Base-by-base conservation (phyloP, 2,888 invertebrate species). In the Flabesymbios commensalis region DNA sequence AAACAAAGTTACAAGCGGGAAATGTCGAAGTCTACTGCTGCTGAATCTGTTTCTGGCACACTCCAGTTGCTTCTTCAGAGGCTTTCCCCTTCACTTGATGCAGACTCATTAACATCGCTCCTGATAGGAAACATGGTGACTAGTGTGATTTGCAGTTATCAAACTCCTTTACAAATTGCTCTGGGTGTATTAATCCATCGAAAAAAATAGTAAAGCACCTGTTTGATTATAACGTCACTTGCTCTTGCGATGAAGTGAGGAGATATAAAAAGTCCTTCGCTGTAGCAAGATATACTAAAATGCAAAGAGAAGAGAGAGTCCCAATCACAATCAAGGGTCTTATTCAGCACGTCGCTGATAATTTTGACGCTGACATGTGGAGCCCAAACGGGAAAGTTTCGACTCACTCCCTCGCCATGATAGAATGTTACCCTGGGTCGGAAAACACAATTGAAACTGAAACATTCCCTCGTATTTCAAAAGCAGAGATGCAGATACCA, bases 331-430 rank as follows among this genome's bases (percentile, higher is more conserved):
- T 45, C 14, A 7, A 31, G 19, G 53, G 53, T 19, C n/a, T 53
- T 14, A 28, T 53, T 22, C 53, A 36, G 28, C 14, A 19, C 10
- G 26, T 53, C 7, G 53, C 36, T 14, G 53, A 53, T 36, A 53
- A 53, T 36, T 53, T 31, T 36, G 53, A 53, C 36, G 53, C 53
- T 5, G 53, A 53, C 36, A 53, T 53, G 19, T 24, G n/a, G 22
- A 45, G 45, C 45, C 45, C 45, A 22, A 45, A 45, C 22, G 24
- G 45, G 22, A 45, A 45, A 24, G 45, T 45, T 10, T 45, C 45
- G 7, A 45, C 45, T 19, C 45, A 45, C 24, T 14, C 45, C 10
- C 45, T 45, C 7, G 24, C 45, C 17, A 45, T 45, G 45, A 45
- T 45, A 45, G 45, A 45, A 22, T 45, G 45, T 22, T 45, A 19